Percentiles rank a stretch among this genome's conserved stretches.
These are phyloP conservation scores for Drosophila oshimai DNA, from an alignment of 1,140 invertebrate species.

Conservation along the genomic window DNA sequence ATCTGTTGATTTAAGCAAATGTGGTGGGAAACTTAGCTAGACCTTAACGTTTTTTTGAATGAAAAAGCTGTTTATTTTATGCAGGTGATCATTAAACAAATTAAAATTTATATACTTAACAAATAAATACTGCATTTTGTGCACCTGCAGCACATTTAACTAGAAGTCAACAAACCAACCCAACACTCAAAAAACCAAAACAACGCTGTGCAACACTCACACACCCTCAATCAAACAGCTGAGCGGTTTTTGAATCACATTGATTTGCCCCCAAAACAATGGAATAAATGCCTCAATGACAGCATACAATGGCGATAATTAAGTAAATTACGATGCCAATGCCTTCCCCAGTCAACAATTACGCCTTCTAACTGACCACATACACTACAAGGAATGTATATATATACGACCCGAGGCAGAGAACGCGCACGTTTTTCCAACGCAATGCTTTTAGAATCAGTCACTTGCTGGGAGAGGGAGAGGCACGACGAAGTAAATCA, in stretches of 20 bases:
- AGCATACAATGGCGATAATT: constrained; percentile 4
- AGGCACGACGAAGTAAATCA: constrained; percentile 61
- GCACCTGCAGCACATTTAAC: no score
- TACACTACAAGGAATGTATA: not conserved
- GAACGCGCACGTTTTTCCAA: constrained; percentile 39
- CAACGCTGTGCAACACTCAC: not conserved
- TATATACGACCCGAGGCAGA: not conserved
- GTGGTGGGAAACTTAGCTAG: no score
- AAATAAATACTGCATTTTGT: no score
- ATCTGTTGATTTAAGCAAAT: no score
- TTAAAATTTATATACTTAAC: no score
- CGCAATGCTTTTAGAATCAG: constrained; percentile 7
- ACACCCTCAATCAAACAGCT: constrained; percentile 4
- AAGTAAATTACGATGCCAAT: constrained; percentile 7
- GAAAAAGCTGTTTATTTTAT: no score
- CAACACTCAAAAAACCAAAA: not conserved
- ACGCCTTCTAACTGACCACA: not conserved
- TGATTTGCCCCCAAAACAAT: constrained; percentile 19
- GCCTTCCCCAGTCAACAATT: not conserved
- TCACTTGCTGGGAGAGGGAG: constrained; percentile 47
- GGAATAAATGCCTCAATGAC: constrained; percentile 25
- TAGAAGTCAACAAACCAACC: no score
- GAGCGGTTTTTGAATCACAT: constrained; percentile 5
- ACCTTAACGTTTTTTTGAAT: no score
- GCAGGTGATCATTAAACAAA: no score